Percentiles rank a stretch among this genome's conserved stretches.
phyloP scores from a whole-genome alignment of 2,888 invertebrate species.

The Stomorhina lunata region DNA sequence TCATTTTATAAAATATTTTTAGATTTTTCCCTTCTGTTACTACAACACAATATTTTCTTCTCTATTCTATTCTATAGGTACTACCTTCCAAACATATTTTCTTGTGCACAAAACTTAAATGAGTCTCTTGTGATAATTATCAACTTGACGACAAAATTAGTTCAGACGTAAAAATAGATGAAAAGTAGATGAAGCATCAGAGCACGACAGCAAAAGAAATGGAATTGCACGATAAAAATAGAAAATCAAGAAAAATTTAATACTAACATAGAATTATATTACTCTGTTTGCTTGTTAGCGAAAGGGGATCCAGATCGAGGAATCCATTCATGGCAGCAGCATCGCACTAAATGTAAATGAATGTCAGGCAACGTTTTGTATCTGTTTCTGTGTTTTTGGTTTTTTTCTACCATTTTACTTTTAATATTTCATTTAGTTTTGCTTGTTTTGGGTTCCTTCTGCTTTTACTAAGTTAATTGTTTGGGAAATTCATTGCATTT shows the following conservation, averaged over 20 bases:
- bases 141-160: conserved; percentile 65
- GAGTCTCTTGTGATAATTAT: conserved; percentile 59
- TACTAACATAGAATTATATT: conserved; percentile 6
- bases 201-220: not conserved
- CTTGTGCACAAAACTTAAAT: conserved; percentile 1
- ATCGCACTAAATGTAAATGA: not conserved
- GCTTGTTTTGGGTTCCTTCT: conserved; percentile 37
- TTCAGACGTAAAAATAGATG: conserved; percentile 43
- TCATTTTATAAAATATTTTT: not conserved
- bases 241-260: conserved; percentile 1
- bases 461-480: conserved; percentile 63
- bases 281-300: conserved; percentile 5
- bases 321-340: not conserved
- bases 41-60: not conserved
- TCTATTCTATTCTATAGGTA: not conserved
- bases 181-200: conserved; percentile 39
- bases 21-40: conserved; percentile 13
- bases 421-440: conserved; percentile 50
- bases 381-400: not conserved
- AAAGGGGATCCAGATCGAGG: not conserved
- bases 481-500: conserved; percentile 67
- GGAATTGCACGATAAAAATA: conserved; percentile 15
- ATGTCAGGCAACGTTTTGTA: conserved; percentile 21
- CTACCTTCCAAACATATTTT: not conserved
- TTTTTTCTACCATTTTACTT: no score